A percentile compares a stretch with the other conserved stretches of the same genome.
Evolutionary conservation across 2,888 invertebrate species (phyloP).

Genomic region (Salticus scenicus): DNA sequence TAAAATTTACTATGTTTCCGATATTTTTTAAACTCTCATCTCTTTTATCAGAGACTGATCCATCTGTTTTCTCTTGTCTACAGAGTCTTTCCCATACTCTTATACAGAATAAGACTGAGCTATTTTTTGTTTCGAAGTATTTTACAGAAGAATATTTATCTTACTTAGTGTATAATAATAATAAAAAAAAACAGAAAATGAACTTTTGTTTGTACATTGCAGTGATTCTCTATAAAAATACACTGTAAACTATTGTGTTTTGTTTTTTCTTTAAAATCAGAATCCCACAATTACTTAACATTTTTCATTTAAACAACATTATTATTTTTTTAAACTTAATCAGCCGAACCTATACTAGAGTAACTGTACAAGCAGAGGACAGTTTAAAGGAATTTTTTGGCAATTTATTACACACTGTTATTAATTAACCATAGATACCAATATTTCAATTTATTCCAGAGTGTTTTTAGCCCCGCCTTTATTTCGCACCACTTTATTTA

Average conservation of each 20-base stretch:
- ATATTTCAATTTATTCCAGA: no score
- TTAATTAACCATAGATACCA: no score
- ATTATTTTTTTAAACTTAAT: no score
- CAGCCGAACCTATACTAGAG: no score
- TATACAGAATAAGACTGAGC: neutral
- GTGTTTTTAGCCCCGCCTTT: no score
- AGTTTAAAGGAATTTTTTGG: no score
- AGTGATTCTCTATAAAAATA: slow-evolving; percentile 23
- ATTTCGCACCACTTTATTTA: no score
- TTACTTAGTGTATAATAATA: slow-evolving; percentile 10
- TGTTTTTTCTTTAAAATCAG: no score
- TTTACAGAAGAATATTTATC: slow-evolving; percentile 58
- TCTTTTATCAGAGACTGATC: neutral
- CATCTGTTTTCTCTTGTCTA: neutral
- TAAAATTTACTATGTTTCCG: neutral
- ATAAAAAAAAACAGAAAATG: neutral
- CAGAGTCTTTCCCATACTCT: neutral
- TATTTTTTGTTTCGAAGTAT: slow-evolving; percentile 38
- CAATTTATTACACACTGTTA: no score
- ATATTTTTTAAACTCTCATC: slow-evolving; percentile 9
- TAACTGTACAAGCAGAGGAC: no score
- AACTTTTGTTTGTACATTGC: slow-evolving; percentile 22
- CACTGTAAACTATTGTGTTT: neutral
- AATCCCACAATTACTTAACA: no score
- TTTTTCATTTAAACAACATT: no score